phyloP scores from a whole-genome alignment of 2,113 vertebrate genomes.

The Trachemys scripta region DNA sequence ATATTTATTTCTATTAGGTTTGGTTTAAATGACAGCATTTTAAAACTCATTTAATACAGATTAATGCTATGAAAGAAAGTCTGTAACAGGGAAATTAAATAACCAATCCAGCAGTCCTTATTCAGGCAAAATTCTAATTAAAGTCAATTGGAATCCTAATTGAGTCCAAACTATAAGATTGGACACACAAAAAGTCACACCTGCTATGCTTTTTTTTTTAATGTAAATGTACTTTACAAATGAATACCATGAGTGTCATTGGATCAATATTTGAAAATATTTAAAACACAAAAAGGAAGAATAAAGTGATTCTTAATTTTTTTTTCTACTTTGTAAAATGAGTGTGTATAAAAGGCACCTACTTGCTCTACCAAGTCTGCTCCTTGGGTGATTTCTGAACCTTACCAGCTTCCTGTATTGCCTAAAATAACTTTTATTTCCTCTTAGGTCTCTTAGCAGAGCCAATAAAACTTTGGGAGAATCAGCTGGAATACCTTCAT shows the following conservation, averaged over 20 bases:
- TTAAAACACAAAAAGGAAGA: slow-evolving; percentile 10
- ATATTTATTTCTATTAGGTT: slow-evolving; percentile 11
- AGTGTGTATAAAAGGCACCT: neutral
- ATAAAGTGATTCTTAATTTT: slow-evolving; percentile 61
- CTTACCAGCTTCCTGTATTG: neutral
- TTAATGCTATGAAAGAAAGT: slow-evolving; percentile 11
- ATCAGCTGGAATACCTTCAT: slow-evolving; percentile 34
- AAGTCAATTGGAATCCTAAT: slow-evolving; percentile 6
- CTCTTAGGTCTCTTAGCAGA: slow-evolving; percentile 27
- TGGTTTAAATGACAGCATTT: slow-evolving; percentile 32
- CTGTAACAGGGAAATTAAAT: neutral
- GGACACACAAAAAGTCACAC: neutral
- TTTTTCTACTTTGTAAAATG: slow-evolving; percentile 40
- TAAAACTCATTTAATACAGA: slow-evolving; percentile 32
- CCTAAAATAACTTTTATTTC: neutral
- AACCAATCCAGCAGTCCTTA: neutral
- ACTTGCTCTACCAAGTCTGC: neutral
- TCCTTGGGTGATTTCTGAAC: neutral
- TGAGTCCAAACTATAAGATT: neutral
- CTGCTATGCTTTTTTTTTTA: neutral
- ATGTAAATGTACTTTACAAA: slow-evolving; percentile 46
- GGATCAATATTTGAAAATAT: slow-evolving; percentile 54
- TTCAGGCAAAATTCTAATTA: neutral
- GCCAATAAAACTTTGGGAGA: slow-evolving; percentile 37
- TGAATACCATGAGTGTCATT: slow-evolving; percentile 25